These are phyloP conservation scores for Eumaeus atala DNA, from an alignment of 1,140 invertebrate species.

Conservation along the genomic window DNA sequence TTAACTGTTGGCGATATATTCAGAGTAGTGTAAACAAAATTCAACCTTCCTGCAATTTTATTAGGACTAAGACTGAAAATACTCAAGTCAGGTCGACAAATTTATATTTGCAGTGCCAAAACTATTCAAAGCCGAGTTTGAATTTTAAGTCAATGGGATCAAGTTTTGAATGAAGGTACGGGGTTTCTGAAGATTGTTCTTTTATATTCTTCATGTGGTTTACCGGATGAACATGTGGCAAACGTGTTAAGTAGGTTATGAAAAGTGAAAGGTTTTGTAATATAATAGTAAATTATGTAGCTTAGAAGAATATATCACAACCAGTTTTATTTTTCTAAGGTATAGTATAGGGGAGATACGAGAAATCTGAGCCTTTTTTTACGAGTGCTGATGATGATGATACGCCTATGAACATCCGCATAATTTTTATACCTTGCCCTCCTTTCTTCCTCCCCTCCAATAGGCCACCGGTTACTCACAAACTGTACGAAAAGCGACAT, in stretches of 20 bases:
- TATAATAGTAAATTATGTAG: constrained; percentile 26
- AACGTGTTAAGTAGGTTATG: constrained; percentile 35
- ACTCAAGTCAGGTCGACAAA: constrained; percentile 15
- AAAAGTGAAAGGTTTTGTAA: constrained; percentile 46
- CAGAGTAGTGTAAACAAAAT: constrained; percentile 18
- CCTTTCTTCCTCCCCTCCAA: no score
- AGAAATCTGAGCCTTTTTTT: no score
- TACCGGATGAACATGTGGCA: constrained; percentile 28
- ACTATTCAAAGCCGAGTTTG: constrained; percentile 3
- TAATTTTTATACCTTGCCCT: no score
- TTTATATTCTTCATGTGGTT: constrained; percentile 27
- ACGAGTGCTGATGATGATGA: no score
- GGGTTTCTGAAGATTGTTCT: not conserved
- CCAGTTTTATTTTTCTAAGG: no score
- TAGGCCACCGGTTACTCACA: no score
- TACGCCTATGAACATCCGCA: no score
- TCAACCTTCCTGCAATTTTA: constrained; percentile 22
- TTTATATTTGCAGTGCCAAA: constrained; percentile 12
- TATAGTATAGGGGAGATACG: no score
- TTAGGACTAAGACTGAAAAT: constrained; percentile 18
- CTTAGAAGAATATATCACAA: constrained; percentile 12
- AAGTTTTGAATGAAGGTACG: not conserved
- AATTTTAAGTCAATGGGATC: constrained; percentile 8
- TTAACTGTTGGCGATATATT: constrained; percentile 9
- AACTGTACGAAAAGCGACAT: no score